Base-by-base conservation (phyloP, 2,113 vertebrate species). In the Pseudorhombus dupliciocellatus region DNA sequence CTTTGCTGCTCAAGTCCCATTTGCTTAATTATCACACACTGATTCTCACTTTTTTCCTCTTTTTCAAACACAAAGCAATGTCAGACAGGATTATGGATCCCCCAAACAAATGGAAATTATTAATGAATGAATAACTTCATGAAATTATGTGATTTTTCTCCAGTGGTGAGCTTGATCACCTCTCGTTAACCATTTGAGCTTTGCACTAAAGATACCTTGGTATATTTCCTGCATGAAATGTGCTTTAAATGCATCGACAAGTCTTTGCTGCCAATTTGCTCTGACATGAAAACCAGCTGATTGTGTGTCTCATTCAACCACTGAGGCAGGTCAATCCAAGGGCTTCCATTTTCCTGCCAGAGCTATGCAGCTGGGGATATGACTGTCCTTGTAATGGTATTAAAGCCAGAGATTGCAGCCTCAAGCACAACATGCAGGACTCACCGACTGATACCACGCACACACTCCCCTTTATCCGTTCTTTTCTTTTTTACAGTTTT, bases 311-410 rank as follows among this genome's bases (percentile, higher is more conserved):
- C 40, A 24, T 75, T 80, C 50, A 69, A 30, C 57, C 9, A 44
- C 40, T 0, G 24, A 65, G 30, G 34, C 65, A 61, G 69, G 79
- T 87, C 42, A 1, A 73, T 67, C 24, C 73, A 76, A 84, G 51
- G 63, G 37, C 66, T 44, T 63, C 16, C 12, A 22, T 63, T 70
- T 71, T 54, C 62, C 73, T 71, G 69, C 20, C 0, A 21, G 20
- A 6, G 18, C 44, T 48, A 71, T 68, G 83, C 75, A 59, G 40
- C 53, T 26, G 70, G 24, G 80, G 68, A 69, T 75, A 57, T 81
- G 22, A 51, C 1, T 71, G 70, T 70, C 75, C 81, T 77, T 84
- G 73, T 60, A 30, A 75, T 70, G 48, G 21, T 67, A 65, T 68
- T 46, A 60, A 74, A 54, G n/a, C 51, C 8, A 64, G 57, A 79